A percentile compares a stretch with the other conserved stretches of the same genome.
Evolutionary conservation across 2,113 vertebrate genomes (phyloP).

Genomic region (Anoplopoma fimbria): DNA sequence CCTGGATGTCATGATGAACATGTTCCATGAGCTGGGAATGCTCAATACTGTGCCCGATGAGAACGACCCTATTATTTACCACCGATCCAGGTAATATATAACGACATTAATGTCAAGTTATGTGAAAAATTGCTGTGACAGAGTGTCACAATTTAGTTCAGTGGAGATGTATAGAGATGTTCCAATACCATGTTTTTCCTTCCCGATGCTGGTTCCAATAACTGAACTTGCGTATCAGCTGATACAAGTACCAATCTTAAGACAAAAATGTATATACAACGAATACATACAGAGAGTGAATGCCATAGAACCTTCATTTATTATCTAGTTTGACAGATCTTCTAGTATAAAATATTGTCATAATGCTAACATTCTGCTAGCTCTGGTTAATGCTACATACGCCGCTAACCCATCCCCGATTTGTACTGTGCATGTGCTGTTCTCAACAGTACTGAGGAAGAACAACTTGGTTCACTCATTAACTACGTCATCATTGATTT

Average conservation of each 20-base stretch:
- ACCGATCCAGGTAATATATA: constrained; percentile 90
- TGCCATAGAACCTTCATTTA: too few relatives aligned
- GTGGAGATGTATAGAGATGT: too few relatives aligned
- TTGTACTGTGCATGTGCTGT: too few relatives aligned
- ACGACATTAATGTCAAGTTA: neutral
- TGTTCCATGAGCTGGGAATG: constrained; percentile 96
- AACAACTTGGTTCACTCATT: too few relatives aligned
- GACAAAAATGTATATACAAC: too few relatives aligned
- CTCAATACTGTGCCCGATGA: constrained; percentile 91
- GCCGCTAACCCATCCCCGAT: neutral
- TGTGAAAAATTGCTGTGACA: neutral
- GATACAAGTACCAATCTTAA: too few relatives aligned
- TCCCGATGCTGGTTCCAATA: too few relatives aligned
- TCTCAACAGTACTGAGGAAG: too few relatives aligned
- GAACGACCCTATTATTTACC: constrained; percentile 95
- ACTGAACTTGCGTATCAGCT: too few relatives aligned
- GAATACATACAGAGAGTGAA: neutral
- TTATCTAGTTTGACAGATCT: neutral
- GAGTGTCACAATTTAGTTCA: neutral
- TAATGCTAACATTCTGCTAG: too few relatives aligned
- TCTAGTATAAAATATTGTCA: neutral
- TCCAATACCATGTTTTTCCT: too few relatives aligned
- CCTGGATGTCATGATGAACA: constrained; percentile 92
- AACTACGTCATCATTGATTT: too few relatives aligned
- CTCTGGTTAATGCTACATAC: neutral